Evolutionary conservation across 2,113 vertebrate genomes (phyloP), one percentile per base, ranked within the genome.

Genomic region (Numida meleagris): DNA sequence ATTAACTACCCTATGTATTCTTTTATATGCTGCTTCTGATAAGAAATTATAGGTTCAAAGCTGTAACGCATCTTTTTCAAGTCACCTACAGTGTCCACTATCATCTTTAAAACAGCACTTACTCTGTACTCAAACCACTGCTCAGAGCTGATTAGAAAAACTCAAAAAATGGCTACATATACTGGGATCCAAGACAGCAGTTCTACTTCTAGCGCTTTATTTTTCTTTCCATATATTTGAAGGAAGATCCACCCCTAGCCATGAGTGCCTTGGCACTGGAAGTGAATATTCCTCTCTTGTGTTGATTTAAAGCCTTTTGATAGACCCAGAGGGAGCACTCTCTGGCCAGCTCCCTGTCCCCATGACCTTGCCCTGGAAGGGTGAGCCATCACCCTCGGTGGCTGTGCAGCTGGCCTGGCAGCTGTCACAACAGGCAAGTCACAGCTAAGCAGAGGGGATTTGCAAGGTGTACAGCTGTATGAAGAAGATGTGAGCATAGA

Each of bases 291-390:
- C 59, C 79, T 43, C 79, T 43, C 46, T 77, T 1, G 0, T 79
- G 90, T 75, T 94, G 91, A 93, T 75, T 83, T 94, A 84, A 83
- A 91, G 84, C 33, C 74, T 92, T 82, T 53, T 86, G 86, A 93
- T 71, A 46, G 72, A 43, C 86, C 88, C 77, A 5, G 0, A 42
- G 65, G 79, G 85, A 90, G 67, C n/a, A 43, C 36, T 70, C 90
- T 34, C 72, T 89, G 91, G 78, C 66, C 76, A 61, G 70, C 77
- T 91, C 82, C 76, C 82, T 9, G 0, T 82, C 76, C 36, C 75
- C 0, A 2, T 0, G 40, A 38, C 83, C 19, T 19, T 77, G 82
- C 86, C 92, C 90, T 75, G 91, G 75, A n/a, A 88, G 89, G 88
- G 40, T 42, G 80, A 95, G 75, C 12, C 1, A 6, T 89, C 55